Evolutionary conservation across 2,797 vertebrate genomes (phyloP).

Genomic region (Bucorvus abyssinicus): DNA sequence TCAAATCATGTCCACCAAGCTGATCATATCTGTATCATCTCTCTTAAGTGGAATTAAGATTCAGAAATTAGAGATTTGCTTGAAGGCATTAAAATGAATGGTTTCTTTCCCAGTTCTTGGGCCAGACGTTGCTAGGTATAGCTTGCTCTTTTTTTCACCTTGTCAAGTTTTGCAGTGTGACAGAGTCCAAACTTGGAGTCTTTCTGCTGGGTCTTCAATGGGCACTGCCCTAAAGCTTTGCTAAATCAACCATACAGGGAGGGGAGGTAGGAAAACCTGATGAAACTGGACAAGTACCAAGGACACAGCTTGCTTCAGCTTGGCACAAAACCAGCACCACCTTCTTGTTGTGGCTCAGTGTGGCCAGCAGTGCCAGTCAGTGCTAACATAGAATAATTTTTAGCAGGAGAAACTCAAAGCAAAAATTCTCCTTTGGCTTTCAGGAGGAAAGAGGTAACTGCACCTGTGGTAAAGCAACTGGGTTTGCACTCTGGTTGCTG

Average conservation of each 20-base stretch:
- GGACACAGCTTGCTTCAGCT: not conserved
- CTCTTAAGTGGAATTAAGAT: not conserved
- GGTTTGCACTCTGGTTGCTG: not conserved
- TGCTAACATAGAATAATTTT: not conserved
- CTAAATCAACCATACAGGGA: not conserved
- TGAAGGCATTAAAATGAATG: not conserved
- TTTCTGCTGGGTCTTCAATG: not conserved
- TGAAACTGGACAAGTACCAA: not conserved
- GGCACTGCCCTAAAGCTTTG: not conserved
- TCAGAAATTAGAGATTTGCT: not conserved
- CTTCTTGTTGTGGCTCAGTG: not conserved
- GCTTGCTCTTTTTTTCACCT: not conserved
- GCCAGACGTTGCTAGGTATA: not conserved
- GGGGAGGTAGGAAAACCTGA: not conserved
- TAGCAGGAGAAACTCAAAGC: not conserved
- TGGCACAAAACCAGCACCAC: not conserved
- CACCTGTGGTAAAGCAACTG: not conserved
- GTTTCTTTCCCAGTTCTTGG: not conserved
- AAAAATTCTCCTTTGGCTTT: not conserved
- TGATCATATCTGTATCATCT: not conserved
- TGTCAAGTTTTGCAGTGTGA: not conserved
- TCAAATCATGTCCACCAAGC: not conserved
- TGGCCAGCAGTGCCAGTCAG: not conserved
- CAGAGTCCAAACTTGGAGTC: not conserved
- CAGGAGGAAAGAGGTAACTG: not conserved